Conservation (phyloP, 53 echinoderm and acorn worm genomes). For the Apostichopus leukothele region DNA sequence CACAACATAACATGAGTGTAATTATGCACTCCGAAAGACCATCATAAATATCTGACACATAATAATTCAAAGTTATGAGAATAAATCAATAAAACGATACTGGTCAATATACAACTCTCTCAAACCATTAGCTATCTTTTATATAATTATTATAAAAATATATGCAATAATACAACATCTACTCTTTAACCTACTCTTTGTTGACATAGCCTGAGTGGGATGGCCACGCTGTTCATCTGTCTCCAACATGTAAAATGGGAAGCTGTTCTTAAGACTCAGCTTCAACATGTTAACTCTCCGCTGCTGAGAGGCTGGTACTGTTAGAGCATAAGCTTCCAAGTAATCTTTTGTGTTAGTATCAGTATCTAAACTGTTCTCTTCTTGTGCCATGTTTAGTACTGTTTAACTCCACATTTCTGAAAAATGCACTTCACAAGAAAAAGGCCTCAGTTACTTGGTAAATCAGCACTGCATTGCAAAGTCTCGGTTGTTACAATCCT, state of each 20-base stretch:
- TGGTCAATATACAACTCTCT: too few species aligned
- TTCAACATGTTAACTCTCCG: conserved; percentile 77
- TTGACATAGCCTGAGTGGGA: background rate
- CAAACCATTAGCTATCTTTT: too few species aligned
- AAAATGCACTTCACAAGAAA: background rate
- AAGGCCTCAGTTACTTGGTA: background rate
- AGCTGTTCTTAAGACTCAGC: conserved; percentile 77
- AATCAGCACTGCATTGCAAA: background rate
- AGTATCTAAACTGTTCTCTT: background rate
- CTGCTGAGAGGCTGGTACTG: conserved; percentile 49
- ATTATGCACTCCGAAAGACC: too few species aligned
- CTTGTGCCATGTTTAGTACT: background rate
- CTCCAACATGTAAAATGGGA: conserved; percentile 93
- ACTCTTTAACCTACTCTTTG: conserved; percentile 2
- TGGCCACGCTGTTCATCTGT: conserved; percentile 29
- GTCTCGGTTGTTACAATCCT: too few species aligned
- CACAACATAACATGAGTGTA: too few species aligned
- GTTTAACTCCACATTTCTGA: too few species aligned
- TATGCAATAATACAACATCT: too few species aligned
- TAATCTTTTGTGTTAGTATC: conserved; percentile 29
- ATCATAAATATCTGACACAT: too few species aligned
- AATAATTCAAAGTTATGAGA: too few species aligned
- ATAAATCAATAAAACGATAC: too few species aligned
- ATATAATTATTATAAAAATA: too few species aligned
- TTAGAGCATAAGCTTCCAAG: conserved; percentile 32